Evolutionary conservation across 2,113 vertebrate species (phyloP).

Genomic region (Maccullochella peelii): DNA sequence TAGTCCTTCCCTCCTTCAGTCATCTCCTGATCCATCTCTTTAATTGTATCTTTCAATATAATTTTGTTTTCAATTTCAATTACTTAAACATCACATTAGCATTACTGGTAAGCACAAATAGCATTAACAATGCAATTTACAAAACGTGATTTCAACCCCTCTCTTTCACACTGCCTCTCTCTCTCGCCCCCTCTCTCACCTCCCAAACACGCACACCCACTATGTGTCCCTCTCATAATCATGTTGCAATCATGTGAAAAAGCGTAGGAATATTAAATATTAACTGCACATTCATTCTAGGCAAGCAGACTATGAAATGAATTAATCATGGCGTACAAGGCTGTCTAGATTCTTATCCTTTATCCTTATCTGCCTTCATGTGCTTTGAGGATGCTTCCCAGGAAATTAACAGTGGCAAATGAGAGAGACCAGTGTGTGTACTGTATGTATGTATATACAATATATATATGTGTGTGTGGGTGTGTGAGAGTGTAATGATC

Average conservation of each 20-base stretch:
- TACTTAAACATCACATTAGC: conserved; percentile 53
- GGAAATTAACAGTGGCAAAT: conserved; percentile 60
- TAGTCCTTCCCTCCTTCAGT: background rate
- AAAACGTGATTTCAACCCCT: conserved; percentile 17
- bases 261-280: conserved; percentile 78
- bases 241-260: conserved; percentile 72
- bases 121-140: conserved; percentile 46
- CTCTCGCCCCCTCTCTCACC: background rate
- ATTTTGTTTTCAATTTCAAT: conserved; percentile 62
- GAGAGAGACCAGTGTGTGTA: conserved; percentile 18
- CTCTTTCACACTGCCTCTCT: background rate
- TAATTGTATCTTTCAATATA: conserved; percentile 52
- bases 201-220: conserved; percentile 16
- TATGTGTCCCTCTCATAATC: conserved; percentile 38
- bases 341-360: conserved; percentile 65
- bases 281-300: conserved; percentile 78
- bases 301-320: conserved; percentile 76
- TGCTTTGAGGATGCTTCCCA: conserved; percentile 35
- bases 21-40: conserved; percentile 8
- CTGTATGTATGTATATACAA: background rate
- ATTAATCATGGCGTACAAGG: conserved; percentile 78
- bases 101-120: conserved; percentile 51
- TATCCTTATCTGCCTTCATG: conserved; percentile 45
- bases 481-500: background rate
- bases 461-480: too few species aligned